phyloP scores from a whole-genome alignment of 2,113 vertebrate species.

The Cyanistes caeruleus region DNA sequence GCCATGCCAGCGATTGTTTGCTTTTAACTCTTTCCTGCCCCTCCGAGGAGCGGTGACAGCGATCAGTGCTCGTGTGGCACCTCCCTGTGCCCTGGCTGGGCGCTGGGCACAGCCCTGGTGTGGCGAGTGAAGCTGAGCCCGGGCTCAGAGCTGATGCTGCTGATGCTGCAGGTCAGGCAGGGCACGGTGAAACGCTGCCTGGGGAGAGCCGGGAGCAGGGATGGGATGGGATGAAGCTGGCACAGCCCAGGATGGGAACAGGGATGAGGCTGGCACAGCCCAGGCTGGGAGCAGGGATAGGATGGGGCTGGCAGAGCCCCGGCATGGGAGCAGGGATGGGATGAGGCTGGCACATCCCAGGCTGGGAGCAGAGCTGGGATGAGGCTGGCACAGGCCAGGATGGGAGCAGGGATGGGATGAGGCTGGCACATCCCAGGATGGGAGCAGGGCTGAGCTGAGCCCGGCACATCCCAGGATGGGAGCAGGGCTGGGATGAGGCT shows the following conservation, averaged over 20 bases:
- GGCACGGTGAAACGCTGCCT: not conserved
- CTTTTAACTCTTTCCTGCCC: not conserved
- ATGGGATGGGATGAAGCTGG: not conserved
- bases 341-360: not conserved
- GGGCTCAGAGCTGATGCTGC: not conserved
- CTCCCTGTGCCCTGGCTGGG: not conserved
- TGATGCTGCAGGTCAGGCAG: not conserved
- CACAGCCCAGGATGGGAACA: too few relatives aligned
- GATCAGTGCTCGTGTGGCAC: accelerated
- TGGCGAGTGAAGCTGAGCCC: accelerated
- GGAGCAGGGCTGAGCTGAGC: not conserved
- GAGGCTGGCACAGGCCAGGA: too few relatives aligned
- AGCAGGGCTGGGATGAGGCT: too few relatives aligned
- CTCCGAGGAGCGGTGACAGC: accelerated
- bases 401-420: too few relatives aligned
- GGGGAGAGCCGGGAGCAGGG: not conserved
- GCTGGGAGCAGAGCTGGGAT: too few relatives aligned
- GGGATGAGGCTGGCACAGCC: not conserved
- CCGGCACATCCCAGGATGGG: too few relatives aligned
- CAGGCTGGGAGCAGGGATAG: not conserved
- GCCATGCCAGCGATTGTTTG: not conserved
- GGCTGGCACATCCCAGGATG: not conserved
- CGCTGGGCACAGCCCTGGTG: accelerated
- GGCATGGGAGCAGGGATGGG: not conserved
- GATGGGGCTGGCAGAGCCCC: too few relatives aligned